Conservation (phyloP, 2,888 invertebrate species). For the Synergus itoensis region DNA sequence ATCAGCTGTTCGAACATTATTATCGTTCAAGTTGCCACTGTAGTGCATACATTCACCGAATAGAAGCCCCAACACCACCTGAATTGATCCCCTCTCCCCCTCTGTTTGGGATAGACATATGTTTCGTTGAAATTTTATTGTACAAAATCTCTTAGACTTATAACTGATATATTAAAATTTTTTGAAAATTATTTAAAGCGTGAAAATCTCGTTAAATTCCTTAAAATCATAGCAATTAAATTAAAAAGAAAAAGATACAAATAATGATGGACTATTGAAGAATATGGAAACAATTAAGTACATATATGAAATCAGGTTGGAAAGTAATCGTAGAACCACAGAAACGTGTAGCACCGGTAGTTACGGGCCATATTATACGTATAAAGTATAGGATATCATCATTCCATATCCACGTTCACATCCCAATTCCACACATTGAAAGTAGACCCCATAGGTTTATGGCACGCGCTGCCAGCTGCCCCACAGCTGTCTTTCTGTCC, state of each 20-base stretch:
- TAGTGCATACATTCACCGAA: constrained; percentile 61
- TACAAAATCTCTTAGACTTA: neutral
- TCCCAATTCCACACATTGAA: constrained; percentile 57
- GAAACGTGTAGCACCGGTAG: constrained; percentile 39
- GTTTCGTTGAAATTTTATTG: constrained; percentile 35
- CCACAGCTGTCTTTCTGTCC: constrained; percentile 75
- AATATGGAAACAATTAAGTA: neutral
- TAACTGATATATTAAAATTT: too few species aligned
- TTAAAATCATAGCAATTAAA: too few species aligned
- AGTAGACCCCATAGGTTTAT: constrained; percentile 77
- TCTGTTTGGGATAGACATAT: constrained; percentile 21
- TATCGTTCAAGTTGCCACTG: constrained; percentile 61
- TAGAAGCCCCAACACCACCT: neutral
- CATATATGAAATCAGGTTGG: constrained; percentile 29
- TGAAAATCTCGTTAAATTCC: too few species aligned
- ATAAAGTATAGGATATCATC: constrained; percentile 70
- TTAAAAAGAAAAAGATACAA: too few species aligned
- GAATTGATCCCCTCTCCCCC: constrained; percentile 21
- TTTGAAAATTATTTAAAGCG: too few species aligned
- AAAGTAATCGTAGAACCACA: constrained; percentile 46
- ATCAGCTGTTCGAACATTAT: constrained; percentile 60
- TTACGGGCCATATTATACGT: constrained; percentile 43
- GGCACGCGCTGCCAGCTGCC: constrained; percentile 78
- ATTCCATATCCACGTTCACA: constrained; percentile 38
- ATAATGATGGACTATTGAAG: neutral